phyloP scores from a whole-genome alignment of 2,113 vertebrate species.

The Eurypyga helias region DNA sequence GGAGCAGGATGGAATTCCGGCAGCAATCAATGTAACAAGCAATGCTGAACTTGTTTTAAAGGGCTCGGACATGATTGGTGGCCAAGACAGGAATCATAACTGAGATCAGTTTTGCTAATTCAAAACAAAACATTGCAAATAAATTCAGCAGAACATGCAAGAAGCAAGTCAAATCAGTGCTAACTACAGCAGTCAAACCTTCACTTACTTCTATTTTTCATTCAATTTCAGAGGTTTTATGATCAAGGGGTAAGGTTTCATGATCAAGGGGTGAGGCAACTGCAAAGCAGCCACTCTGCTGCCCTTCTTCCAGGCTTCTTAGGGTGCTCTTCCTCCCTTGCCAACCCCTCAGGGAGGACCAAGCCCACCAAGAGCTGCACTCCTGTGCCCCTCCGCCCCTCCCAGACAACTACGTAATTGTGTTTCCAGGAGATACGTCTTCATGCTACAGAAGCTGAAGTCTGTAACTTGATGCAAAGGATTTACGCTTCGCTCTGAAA shows the following conservation, averaged over 20 bases:
- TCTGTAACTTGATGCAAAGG: not conserved
- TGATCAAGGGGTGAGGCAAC: not conserved
- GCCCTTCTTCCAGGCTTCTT: not conserved
- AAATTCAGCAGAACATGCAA: not conserved
- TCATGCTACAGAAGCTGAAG: not conserved
- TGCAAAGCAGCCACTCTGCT: not conserved
- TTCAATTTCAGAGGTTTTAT: not conserved
- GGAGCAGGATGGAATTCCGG: not conserved
- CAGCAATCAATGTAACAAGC: slow-evolving; percentile 6
- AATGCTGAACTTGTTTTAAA: slow-evolving; percentile 15
- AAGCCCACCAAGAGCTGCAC: not conserved
- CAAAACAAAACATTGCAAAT: slow-evolving; percentile 15
- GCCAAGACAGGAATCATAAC: slow-evolving; percentile 30
- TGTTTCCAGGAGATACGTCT: not conserved
- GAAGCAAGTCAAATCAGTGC: not conserved
- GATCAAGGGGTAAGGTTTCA: not conserved
- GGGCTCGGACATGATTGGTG: not conserved
- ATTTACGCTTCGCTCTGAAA: slow-evolving; percentile 15
- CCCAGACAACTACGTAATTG: not conserved
- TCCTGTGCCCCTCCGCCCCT: not conserved
- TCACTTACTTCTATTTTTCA: not conserved
- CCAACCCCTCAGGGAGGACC: not conserved
- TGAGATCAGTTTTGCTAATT: not conserved
- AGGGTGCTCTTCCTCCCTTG: not conserved
- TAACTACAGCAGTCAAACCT: not conserved